These are phyloP conservation scores for Cyphomyrus plagiostoma DNA, from an alignment of 2,113 vertebrate genomes.

Conservation along the genomic window DNA sequence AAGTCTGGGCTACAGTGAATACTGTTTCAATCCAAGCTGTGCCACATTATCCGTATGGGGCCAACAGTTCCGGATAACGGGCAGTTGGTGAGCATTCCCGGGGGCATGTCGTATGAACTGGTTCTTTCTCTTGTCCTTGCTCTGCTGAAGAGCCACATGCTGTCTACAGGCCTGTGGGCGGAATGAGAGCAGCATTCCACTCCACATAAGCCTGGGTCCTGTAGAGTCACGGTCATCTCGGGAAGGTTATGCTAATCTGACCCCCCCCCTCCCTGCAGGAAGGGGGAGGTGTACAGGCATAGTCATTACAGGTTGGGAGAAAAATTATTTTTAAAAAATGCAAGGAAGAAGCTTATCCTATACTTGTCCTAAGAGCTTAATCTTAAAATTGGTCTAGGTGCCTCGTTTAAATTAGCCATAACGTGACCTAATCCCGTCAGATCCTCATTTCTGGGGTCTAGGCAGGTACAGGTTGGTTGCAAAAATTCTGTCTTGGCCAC, in stretches of 20 bases:
- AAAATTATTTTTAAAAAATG: neutral
- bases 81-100: neutral
- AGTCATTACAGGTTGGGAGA: slow-evolving; percentile 4
- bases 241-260: neutral
- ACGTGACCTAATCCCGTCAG: neutral
- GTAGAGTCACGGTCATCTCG: neutral
- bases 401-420: neutral
- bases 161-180: neutral
- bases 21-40: neutral
- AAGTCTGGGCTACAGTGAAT: neutral
- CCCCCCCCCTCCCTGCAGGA: neutral
- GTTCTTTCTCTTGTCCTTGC: neutral
- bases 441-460: neutral
- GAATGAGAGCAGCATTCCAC: neutral
- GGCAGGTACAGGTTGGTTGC: neutral
- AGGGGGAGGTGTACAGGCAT: neutral
- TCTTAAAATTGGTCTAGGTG: neutral
- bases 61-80: neutral
- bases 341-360: neutral
- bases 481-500: neutral
- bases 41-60: neutral
- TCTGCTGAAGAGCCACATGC: neutral
- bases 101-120: neutral
- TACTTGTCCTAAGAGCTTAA: neutral
- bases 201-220: neutral